Evolutionary conservation across 2,797 vertebrate species (phyloP).

Genomic region (Hapalemur alaotrensis): DNA sequence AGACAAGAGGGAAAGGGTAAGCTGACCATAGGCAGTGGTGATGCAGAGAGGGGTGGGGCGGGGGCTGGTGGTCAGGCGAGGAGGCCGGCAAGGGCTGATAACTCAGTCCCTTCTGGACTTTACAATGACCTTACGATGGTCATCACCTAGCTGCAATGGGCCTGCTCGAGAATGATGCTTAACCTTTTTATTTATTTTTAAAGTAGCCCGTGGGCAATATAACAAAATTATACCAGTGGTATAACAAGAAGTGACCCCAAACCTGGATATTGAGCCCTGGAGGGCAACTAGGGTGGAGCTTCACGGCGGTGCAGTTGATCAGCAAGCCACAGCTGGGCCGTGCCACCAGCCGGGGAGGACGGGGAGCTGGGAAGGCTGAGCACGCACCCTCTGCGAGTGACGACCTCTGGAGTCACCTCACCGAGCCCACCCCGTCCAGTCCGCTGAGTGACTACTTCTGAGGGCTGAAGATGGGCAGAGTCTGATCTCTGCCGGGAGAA

Average conservation of each 20-base stretch:
- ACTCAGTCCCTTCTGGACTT: accelerated
- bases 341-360: not conserved
- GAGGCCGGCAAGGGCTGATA: not conserved
- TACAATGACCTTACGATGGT: accelerated
- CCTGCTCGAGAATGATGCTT: not conserved
- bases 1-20: accelerated
- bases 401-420: accelerated
- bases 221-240: too few species aligned
- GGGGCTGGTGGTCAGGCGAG: accelerated
- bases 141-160: accelerated
- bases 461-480: accelerated
- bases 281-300: accelerated
- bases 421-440: too few species aligned
- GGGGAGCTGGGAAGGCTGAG: not conserved
- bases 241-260: too few species aligned
- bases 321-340: not conserved
- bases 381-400: accelerated
- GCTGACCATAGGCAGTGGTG: accelerated
- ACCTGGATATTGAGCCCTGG: not conserved
- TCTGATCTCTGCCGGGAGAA: not conserved
- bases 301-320: too few species aligned
- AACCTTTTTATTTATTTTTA: not conserved
- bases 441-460: accelerated
- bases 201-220: accelerated
- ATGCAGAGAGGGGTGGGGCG: accelerated